Base-by-base conservation (phyloP, 2,888 invertebrate genomes). In the Troglohyphantes excavatus region DNA sequence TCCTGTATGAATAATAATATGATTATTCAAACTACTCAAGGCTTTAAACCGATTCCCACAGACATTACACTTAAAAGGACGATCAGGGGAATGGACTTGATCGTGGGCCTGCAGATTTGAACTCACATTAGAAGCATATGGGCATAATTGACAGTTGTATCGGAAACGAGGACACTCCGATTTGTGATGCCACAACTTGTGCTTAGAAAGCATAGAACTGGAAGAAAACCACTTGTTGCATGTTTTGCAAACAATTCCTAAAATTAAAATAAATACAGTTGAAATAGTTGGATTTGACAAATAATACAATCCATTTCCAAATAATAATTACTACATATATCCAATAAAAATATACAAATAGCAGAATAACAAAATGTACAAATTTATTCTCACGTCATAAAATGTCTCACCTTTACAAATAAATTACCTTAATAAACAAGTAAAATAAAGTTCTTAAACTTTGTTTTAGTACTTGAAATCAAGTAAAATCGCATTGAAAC, bases 131-230 rank as follows among this genome's bases (percentile, higher is more conserved):
- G 86, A 53, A 21, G 86, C 68, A 70, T 86, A 86, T 5, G 86
- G 86, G 43, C 86, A 86, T 26, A 68, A 17, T 6, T 53, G 6
- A 61, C 86, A 86, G 59, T 78, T 78, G 53, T 21, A 86, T 21
- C 78, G 68, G 29, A 61, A 86, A 17, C 11, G 27, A 27, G 70
- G 70, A 63, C 46, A 59, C 59, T 70, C 78, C n/a, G 61, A 39
- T 53, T 86, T 86, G 63, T 86, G 86, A 29, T 86, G 78, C 78
- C 78, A 86, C 39, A 78, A 23, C 27, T 19, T 78, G 26, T 86
- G 86, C n/a, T 72, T 78, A n/a, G 27, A 2, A 21, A 78, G 33
- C 29, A 29, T 78, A 13, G 61, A 43, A 23, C n/a, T 19, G 65
- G 78, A 39, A 21, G 70, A 70, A 70, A 86, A 86, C 86, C 86